These are phyloP conservation scores for Habropoda laboriosa DNA, from an alignment of 1,140 invertebrate species.

Conservation along the genomic window DNA sequence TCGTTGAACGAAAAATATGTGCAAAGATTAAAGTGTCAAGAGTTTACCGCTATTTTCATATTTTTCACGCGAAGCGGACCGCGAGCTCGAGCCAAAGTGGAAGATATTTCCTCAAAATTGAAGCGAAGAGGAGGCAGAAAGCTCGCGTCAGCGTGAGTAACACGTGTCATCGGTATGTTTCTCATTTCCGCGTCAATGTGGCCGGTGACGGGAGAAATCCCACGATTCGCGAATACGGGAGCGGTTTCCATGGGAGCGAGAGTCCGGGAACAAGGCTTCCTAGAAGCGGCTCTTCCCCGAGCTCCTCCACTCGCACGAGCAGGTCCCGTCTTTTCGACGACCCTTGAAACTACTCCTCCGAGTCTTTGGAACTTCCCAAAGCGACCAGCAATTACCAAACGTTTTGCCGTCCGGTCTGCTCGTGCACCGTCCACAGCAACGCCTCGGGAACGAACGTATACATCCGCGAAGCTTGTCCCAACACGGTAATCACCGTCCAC, in stretches of 20 bases:
- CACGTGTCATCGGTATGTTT: slow-evolving; percentile 65
- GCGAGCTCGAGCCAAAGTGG: too few relatives aligned
- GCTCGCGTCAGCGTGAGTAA: neutral
- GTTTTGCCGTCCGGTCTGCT: neutral
- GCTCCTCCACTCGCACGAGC: slow-evolving; percentile 62
- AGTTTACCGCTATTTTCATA: too few relatives aligned
- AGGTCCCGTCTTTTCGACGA: slow-evolving; percentile 51
- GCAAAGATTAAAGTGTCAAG: too few relatives aligned
- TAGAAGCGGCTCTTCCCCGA: slow-evolving; percentile 61
- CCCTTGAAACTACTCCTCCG: neutral
- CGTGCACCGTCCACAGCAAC: neutral
- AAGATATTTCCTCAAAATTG: neutral
- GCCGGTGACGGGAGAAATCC: slow-evolving; percentile 36
- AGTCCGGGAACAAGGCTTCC: slow-evolving; percentile 67
- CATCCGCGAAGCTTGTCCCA: neutral
- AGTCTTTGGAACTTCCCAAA: slow-evolving; percentile 17
- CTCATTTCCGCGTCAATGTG: slow-evolving; percentile 41
- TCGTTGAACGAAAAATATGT: too few relatives aligned
- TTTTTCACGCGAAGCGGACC: too few relatives aligned
- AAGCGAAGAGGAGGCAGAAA: neutral
- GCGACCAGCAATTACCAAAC: slow-evolving; percentile 22
- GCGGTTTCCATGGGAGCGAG: slow-evolving; percentile 38
- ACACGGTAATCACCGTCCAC: slow-evolving; percentile 5
- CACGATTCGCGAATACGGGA: slow-evolving; percentile 49
- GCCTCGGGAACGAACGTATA: neutral